Base-by-base conservation (phyloP, 2,888 invertebrate species). In the Drosophila affinis region DNA sequence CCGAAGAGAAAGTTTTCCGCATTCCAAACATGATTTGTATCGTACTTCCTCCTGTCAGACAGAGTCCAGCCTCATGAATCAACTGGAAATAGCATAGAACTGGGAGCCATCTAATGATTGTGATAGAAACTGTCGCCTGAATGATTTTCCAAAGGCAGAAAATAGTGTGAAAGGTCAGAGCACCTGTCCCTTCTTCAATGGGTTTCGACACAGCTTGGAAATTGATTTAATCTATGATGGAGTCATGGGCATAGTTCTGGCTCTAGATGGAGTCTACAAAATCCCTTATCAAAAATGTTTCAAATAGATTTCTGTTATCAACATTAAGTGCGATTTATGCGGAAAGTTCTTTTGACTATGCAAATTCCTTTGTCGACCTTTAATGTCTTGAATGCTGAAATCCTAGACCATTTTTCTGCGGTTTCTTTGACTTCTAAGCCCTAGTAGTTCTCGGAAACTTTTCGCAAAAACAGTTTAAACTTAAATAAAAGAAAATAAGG, bases 401-500 rank as follows among this genome's bases (percentile, higher is more conserved):
- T 48, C 44, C 44, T 24, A 21, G 6, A 49, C 21, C 21, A 27
- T 17, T 60, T 47, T 62, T 10, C 9, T 12, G 12, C 9, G 18
- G n/a, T 39, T 46, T 44, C n/a, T 24, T 34, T 12, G 3, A 12
- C 12, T 34, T 34, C 17, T 58, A 58, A 45, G 21, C 34, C 27
- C 3, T 21, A 3, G 52, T 39, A 52, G 63, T 64, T 39, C n/a
- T 9, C 0, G 21, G 4, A 44, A 65, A 44, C 18, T 65, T 67
- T 56, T 24, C 12, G 14, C 24, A 32, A 55, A 67, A 65, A 68
- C 29, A 67, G 48, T 55, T 65, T 67, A 49, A 65, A 65, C 21
- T 49, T 48, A 32, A 18, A 45, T 55, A 49, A 67, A 29, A 29
- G 6, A 6, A 27, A 62, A 62, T 21, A 7, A 7, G 29, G 29